These are phyloP conservation scores for Platyrinchus mystaceus DNA, from an alignment of 2,797 vertebrate genomes.

Conservation along the genomic window DNA sequence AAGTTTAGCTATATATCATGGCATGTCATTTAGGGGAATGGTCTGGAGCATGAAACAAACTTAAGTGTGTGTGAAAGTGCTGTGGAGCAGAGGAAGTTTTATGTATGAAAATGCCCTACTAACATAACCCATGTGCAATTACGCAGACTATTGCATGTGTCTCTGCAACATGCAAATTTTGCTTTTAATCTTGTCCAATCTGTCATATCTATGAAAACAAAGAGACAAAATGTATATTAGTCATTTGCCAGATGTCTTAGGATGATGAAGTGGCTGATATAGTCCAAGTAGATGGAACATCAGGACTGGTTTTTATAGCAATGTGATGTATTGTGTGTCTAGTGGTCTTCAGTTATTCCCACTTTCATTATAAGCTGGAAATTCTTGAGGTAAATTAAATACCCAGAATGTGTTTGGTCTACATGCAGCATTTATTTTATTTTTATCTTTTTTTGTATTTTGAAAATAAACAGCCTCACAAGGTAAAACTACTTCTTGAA, in stretches of 20 bases:
- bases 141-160: neutral
- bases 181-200: neutral
- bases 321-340: neutral
- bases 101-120: neutral
- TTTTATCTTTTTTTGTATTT: neutral
- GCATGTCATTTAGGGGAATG: neutral
- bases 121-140: neutral
- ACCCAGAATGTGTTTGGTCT: neutral
- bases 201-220: neutral
- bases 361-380: neutral
- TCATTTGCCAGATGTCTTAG: neutral
- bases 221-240: neutral
- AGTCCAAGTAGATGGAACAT: neutral
- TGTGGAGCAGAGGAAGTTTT: neutral
- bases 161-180: neutral
- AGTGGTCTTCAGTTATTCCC: neutral
- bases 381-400: neutral
- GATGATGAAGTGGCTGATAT: neutral
- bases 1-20: neutral
- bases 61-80: neutral
- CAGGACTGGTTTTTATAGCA: neutral
- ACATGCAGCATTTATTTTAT: neutral
- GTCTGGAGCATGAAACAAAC: slow-evolving; percentile 1
- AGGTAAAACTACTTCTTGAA: neutral
- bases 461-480: neutral